phyloP scores from a whole-genome alignment of 2,113 vertebrate genomes.

The Micromys minutus region DNA sequence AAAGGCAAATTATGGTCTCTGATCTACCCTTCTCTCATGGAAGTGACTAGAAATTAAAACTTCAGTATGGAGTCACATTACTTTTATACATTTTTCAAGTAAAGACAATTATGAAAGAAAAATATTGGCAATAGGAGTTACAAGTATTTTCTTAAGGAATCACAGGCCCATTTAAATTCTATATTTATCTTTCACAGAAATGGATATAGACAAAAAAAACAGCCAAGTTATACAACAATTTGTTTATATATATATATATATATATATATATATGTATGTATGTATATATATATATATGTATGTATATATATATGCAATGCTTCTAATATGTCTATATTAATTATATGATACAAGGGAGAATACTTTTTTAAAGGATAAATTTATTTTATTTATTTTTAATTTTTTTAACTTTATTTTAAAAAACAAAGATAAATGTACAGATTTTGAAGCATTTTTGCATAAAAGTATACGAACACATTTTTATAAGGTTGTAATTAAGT shows the following conservation, averaged over 20 bases:
- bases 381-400: no score
- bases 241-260: neutral
- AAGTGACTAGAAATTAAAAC: constrained; percentile 85
- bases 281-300: no score
- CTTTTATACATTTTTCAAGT: constrained; percentile 80
- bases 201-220: neutral
- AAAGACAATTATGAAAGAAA: constrained; percentile 71
- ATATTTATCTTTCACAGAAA: neutral
- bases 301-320: no score
- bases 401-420: no score
- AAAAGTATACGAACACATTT: no score
- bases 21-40: constrained; percentile 78
- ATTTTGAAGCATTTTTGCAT: no score
- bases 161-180: neutral
- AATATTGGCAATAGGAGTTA: constrained; percentile 39
- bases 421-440: no score
- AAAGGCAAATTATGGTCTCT: constrained; percentile 84
- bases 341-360: neutral
- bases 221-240: neutral
- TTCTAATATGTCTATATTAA: constrained; percentile 13
- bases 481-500: no score
- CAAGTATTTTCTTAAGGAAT: constrained; percentile 64
- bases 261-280: no score
- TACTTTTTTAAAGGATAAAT: no score
- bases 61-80: constrained; percentile 82